Percentiles rank a stretch among this genome's conserved stretches.
phyloP scores from a whole-genome alignment of 2,113 vertebrate genomes.

The Cercocebus atys region DNA sequence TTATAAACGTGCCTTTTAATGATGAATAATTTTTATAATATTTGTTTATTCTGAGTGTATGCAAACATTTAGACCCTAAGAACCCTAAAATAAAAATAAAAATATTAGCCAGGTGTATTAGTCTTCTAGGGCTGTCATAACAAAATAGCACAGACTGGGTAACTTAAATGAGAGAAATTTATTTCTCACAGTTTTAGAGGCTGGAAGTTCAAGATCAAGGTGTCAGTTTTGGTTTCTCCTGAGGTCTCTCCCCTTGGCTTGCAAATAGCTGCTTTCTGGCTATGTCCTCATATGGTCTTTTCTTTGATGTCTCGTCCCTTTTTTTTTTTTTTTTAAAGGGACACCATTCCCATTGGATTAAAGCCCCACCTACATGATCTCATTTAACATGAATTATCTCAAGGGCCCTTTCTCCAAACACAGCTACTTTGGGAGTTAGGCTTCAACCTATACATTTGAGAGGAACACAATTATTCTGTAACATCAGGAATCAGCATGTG shows the following conservation, averaged over 20 bases:
- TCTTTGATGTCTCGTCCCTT: neutral
- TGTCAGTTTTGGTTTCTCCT: neutral
- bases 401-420: neutral
- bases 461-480: neutral
- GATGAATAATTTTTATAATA: neutral
- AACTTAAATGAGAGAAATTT: neutral
- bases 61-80: neutral
- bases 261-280: neutral
- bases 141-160: neutral
- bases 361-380: neutral
- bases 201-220: neutral
- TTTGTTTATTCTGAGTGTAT: neutral
- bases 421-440: neutral
- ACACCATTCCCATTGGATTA: neutral
- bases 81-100: neutral
- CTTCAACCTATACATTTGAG: neutral
- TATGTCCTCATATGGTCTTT: neutral
- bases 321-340: neutral
- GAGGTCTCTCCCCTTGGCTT: neutral
- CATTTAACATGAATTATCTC: neutral
- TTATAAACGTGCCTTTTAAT: neutral
- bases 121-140: neutral
- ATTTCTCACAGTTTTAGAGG: neutral
- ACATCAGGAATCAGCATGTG: neutral
- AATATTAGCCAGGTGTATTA: neutral